These are phyloP conservation scores for Ametastegia equiseti DNA, from an alignment of 2,888 invertebrate genomes.

Conservation along the genomic window DNA sequence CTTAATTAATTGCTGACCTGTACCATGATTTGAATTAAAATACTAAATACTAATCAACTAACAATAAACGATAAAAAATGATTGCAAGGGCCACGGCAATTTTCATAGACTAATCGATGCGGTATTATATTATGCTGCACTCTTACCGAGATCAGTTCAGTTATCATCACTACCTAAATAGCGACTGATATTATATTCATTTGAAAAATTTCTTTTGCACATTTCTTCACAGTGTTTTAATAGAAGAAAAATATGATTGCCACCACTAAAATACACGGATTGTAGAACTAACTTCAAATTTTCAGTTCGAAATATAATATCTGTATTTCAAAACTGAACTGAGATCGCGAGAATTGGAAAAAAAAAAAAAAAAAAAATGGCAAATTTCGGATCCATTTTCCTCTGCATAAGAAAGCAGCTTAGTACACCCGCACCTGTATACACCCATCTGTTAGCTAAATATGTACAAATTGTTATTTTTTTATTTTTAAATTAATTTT, in stretches of 20 bases:
- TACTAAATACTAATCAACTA: constrained; percentile 52
- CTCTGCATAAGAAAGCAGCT: background rate
- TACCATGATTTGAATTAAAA: constrained; percentile 40
- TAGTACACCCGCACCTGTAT: constrained; percentile 31
- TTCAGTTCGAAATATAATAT: background rate
- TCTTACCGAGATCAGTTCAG: background rate
- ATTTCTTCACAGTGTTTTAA: background rate
- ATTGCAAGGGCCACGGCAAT: constrained; percentile 51
- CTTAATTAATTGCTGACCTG: constrained; percentile 12
- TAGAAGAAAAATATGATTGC: background rate
- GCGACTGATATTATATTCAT: background rate
- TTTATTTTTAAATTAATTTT: constrained; percentile 35
- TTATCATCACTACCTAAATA: background rate
- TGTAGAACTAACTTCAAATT: too few species aligned
- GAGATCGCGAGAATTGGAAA: too few species aligned
- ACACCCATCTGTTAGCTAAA: constrained; percentile 47
- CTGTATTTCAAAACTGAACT: background rate
- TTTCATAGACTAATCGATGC: constrained; percentile 37
- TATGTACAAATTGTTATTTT: constrained; percentile 48
- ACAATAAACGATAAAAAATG: constrained; percentile 49
- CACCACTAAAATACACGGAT: background rate
- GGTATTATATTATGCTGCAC: constrained; percentile 28
- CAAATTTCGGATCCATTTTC: too few species aligned
- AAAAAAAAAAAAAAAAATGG: too few species aligned
- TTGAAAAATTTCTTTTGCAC: background rate